Evolutionary conservation across 2,113 vertebrate species (phyloP).

Genomic region (Heterotis niloticus): DNA sequence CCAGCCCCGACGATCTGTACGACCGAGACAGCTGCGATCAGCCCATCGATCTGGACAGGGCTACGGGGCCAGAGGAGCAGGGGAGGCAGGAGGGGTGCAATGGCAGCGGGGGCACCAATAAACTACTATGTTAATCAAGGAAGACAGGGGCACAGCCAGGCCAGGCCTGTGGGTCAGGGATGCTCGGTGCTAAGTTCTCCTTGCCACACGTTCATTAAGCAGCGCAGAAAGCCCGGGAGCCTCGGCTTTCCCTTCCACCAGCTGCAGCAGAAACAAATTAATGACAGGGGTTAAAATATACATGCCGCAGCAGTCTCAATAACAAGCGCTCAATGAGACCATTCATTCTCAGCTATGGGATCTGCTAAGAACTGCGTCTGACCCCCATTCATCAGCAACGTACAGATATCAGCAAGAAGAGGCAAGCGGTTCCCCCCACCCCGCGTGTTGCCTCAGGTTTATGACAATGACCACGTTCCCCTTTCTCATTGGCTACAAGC

Average conservation of each 20-base stretch:
- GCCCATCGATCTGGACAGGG: conserved; percentile 40
- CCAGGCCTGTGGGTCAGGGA: conserved; percentile 33
- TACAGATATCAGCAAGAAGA: neutral
- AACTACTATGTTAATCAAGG: conserved; percentile 41
- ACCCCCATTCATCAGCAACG: conserved; percentile 13
- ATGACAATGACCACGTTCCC: neutral
- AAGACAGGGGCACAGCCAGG: conserved; percentile 27
- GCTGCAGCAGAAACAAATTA: conserved; percentile 38
- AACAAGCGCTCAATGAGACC: conserved; percentile 31
- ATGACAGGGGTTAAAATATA: conserved; percentile 35
- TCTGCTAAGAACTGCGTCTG: neutral
- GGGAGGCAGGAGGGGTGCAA: neutral
- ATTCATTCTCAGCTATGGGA: conserved; percentile 32
- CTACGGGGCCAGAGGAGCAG: neutral
- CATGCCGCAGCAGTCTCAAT: conserved; percentile 18
- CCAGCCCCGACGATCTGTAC: conserved; percentile 30
- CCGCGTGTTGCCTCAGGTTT: too few relatives aligned
- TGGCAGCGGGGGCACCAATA: conserved; percentile 9
- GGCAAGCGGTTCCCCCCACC: neutral
- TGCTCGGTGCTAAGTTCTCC: conserved; percentile 25
- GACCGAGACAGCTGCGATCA: conserved; percentile 42
- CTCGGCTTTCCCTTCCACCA: conserved; percentile 13
- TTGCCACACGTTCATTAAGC: conserved; percentile 37
- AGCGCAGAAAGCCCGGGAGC: conserved; percentile 28
- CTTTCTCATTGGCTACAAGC: neutral